A percentile compares a stretch with the other conserved stretches of the same genome.
Evolutionary conservation across 1,140 invertebrate genomes (phyloP).

Genomic region (Lordiphosa mommai): DNA sequence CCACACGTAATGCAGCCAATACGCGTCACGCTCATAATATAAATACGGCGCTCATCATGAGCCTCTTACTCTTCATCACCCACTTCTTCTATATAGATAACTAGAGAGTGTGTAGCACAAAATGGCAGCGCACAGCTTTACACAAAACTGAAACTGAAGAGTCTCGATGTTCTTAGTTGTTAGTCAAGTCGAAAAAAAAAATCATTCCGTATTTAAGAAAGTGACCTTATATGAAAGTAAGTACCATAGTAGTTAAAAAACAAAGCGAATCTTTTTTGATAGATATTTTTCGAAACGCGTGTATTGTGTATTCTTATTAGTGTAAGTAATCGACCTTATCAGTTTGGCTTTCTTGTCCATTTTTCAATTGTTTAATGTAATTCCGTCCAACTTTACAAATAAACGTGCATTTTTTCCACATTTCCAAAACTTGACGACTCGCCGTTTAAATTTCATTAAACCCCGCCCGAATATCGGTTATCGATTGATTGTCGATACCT

Average conservation of each 20-base stretch:
- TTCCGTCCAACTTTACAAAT: constrained; percentile 36
- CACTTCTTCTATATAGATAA: constrained; percentile 53
- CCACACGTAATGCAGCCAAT: constrained; percentile 64
- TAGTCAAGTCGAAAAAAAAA: constrained; percentile 22
- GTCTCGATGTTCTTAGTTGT: constrained; percentile 43
- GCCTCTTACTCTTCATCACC: constrained; percentile 50
- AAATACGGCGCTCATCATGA: constrained; percentile 60
- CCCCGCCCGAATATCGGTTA: not conserved
- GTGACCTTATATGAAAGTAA: constrained; percentile 72
- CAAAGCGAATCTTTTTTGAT: constrained; percentile 37
- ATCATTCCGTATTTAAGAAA: constrained; percentile 63
- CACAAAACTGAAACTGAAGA: constrained; percentile 31
- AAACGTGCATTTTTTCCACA: constrained; percentile 22
- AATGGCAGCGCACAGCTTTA: constrained; percentile 44
- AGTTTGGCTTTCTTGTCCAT: constrained; percentile 24
- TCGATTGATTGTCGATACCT: not conserved
- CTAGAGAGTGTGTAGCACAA: constrained; percentile 19
- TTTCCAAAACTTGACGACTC: not conserved
- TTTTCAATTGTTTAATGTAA: constrained; percentile 34
- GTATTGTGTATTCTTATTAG: constrained; percentile 20
- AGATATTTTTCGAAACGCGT: constrained; percentile 30
- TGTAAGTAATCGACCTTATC: constrained; percentile 12
- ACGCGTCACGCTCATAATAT: constrained; percentile 57
- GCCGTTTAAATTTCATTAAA: no score
- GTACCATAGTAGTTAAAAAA: constrained; percentile 41